Conservation (phyloP, 2,888 invertebrate genomes). For the Acronicta leporina region DNA sequence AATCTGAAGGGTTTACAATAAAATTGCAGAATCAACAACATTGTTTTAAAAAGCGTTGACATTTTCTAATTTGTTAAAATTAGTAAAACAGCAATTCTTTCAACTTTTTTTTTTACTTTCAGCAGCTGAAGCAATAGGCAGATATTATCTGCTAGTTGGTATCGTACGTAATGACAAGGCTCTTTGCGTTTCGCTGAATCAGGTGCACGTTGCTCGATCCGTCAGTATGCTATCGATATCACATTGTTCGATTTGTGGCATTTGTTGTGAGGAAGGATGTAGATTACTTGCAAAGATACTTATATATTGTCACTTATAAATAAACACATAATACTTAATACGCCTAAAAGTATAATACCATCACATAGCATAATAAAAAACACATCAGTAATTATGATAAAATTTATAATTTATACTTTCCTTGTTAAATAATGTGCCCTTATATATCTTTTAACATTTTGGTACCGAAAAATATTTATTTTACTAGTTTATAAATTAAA, state of each 20-base stretch:
- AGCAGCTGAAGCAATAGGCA: too few species aligned
- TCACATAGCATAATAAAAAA: slow-evolving; percentile 42
- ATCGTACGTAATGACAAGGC: too few species aligned
- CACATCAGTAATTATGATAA: slow-evolving; percentile 29
- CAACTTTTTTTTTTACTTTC: slow-evolving; percentile 5
- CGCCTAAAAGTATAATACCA: slow-evolving; percentile 35
- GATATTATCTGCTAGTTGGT: too few species aligned
- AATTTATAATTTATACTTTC: slow-evolving; percentile 20
- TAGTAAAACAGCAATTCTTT: background rate
- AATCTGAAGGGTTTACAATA: slow-evolving; percentile 13
- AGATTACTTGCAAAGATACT: background rate
- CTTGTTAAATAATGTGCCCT: slow-evolving; percentile 33
- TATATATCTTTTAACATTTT: slow-evolving; percentile 28
- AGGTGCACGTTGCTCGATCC: too few species aligned
- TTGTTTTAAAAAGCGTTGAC: slow-evolving; percentile 11
- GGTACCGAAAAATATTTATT: slow-evolving; percentile 31
- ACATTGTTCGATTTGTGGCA: background rate
- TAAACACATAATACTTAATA: slow-evolving; percentile 47
- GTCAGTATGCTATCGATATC: too few species aligned
- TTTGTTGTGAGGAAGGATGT: slow-evolving; percentile 4
- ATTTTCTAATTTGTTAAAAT: background rate
- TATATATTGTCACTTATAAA: slow-evolving; percentile 11
- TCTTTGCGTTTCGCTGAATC: too few species aligned
- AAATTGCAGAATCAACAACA: slow-evolving; percentile 40
- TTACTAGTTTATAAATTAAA: slow-evolving; percentile 19